Conservation (phyloP, 2,888 invertebrate species). For the Eupithecia pulchellata region DNA sequence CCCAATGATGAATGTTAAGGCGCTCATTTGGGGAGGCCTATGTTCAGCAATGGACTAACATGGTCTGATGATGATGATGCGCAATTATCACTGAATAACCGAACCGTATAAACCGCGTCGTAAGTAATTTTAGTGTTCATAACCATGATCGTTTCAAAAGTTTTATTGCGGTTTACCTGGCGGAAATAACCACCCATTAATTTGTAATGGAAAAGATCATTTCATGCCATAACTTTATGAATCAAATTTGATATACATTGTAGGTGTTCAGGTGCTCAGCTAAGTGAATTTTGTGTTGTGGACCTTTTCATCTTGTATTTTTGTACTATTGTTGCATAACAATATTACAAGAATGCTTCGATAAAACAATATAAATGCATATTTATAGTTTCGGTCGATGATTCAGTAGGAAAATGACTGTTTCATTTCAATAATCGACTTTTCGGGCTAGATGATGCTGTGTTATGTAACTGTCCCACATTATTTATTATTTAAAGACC, state of each 20-base stretch:
- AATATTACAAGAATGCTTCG: no score
- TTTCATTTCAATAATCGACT: background rate
- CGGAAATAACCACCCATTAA: background rate
- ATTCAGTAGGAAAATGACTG: background rate
- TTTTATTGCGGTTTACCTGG: background rate
- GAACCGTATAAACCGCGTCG: background rate
- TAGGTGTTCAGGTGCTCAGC: background rate
- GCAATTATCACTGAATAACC: background rate
- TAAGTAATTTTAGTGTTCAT: background rate
- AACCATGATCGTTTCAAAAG: background rate
- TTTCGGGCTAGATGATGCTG: no score
- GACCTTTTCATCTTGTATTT: background rate
- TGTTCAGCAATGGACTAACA: no score
- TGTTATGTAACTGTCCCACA: no score
- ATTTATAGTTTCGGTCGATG: background rate
- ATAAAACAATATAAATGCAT: no score
- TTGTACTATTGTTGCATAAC: background rate
- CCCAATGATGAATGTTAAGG: no score
- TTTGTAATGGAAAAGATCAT: background rate
- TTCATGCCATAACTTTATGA: background rate
- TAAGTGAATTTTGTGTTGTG: background rate
- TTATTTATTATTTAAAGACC: no score
- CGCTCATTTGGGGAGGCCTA: no score
- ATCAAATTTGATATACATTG: background rate
- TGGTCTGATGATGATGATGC: no score